Conservation (phyloP, 2,888 invertebrate genomes). For the Listrodromus nycthemerus region DNA sequence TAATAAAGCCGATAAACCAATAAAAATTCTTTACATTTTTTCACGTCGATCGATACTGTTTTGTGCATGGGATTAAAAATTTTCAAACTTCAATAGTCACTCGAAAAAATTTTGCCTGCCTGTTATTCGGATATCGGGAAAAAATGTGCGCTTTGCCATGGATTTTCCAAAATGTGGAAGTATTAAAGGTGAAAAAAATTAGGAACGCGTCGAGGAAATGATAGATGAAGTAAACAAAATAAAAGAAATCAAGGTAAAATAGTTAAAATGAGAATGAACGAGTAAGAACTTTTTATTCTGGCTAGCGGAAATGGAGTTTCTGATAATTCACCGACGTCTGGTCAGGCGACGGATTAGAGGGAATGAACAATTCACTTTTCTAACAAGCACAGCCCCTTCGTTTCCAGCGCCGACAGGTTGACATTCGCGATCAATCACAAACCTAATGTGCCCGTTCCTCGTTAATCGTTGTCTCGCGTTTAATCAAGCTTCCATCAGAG, state of each 20-base stretch:
- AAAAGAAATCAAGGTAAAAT: neutral
- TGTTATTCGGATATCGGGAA: too few relatives aligned
- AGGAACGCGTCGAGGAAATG: neutral
- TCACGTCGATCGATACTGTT: too few relatives aligned
- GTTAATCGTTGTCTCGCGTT: constrained; percentile 18
- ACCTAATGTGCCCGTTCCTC: constrained; percentile 22
- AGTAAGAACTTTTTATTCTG: constrained; percentile 5
- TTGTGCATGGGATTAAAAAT: too few relatives aligned
- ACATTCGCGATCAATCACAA: constrained; percentile 39
- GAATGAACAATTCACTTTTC: constrained; percentile 31
- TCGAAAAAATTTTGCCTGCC: too few relatives aligned
- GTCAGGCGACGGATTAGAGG: constrained; percentile 17
- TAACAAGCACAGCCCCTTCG: neutral
- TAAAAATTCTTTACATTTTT: too few relatives aligned
- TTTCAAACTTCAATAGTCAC: too few relatives aligned
- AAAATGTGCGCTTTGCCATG: too few relatives aligned
- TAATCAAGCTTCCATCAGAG: constrained; percentile 6
- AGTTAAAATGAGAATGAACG: constrained; percentile 3
- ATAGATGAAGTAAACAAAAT: neutral
- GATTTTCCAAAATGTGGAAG: too few relatives aligned
- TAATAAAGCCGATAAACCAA: too few relatives aligned
- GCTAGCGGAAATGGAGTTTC: constrained; percentile 9
- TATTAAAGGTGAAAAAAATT: neutral
- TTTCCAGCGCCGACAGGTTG: neutral
- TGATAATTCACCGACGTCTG: constrained; percentile 14